A percentile compares a stretch with the other conserved stretches of the same genome.
Conservation (phyloP, 2,113 vertebrate genomes). For the Romanogobio albipinnatus region DNA sequence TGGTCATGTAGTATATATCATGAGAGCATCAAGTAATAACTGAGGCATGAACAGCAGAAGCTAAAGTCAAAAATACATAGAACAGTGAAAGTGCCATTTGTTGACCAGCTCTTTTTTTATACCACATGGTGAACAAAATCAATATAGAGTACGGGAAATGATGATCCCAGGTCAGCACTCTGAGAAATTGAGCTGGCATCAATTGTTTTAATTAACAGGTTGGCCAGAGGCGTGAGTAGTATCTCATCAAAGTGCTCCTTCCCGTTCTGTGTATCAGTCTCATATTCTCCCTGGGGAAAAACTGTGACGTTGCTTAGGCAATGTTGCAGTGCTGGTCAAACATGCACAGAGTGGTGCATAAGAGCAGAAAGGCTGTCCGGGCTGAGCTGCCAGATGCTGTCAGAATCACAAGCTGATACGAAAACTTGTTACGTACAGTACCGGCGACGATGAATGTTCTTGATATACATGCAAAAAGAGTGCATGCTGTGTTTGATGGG, state of each 20-base stretch:
- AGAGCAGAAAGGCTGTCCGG: slow-evolving; percentile 38
- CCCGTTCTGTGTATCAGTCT: not conserved
- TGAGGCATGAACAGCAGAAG: slow-evolving; percentile 15
- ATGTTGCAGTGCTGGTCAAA: slow-evolving; percentile 22
- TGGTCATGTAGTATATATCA: not conserved
- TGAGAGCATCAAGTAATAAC: not conserved
- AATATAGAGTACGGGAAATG: not conserved
- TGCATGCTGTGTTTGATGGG: not conserved
- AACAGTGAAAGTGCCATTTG: not conserved
- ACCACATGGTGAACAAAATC: slow-evolving; percentile 8
- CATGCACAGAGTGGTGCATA: not conserved
- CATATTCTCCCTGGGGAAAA: not conserved
- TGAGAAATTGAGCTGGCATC: slow-evolving; percentile 18
- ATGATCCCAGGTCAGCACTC: slow-evolving; percentile 17
- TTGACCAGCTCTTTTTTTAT: slow-evolving; percentile 9
- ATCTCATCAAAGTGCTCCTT: slow-evolving; percentile 1
- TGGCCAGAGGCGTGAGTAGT: not conserved
- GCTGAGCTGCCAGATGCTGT: slow-evolving; percentile 66
- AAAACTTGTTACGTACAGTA: slow-evolving; percentile 19
- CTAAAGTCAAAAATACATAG: not conserved
- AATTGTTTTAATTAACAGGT: slow-evolving; percentile 39
- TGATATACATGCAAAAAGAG: not conserved
- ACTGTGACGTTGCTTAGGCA: not conserved
- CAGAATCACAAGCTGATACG: slow-evolving; percentile 60
- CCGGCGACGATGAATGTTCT: not conserved